phyloP scores from a whole-genome alignment of 2,797 vertebrate species.

The Myotis planiceps region DNA sequence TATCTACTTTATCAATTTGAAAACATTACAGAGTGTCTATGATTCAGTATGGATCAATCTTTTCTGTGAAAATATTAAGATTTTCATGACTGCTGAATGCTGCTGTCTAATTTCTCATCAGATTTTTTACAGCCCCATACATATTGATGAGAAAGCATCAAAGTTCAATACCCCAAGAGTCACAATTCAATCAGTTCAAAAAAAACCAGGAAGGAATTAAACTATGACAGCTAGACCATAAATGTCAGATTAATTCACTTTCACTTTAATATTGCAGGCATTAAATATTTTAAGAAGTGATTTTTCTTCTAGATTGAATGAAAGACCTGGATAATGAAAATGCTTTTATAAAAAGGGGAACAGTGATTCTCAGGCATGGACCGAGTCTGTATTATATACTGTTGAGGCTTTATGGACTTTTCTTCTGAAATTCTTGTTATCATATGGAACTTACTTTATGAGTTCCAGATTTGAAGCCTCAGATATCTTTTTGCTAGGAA shows the following conservation, averaged over 20 bases:
- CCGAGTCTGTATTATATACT: conserved; percentile 13
- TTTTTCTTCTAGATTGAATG: conserved; percentile 64
- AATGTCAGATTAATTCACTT: conserved; percentile 72
- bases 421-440: neutral
- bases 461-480: neutral
- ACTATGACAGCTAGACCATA: neutral
- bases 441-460: neutral
- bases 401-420: neutral
- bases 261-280: conserved; percentile 74
- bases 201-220: conserved; percentile 32
- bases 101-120: neutral
- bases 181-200: conserved; percentile 43
- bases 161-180: neutral
- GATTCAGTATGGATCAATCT: neutral
- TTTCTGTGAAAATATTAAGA: conserved; percentile 30
- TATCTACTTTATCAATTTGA: neutral
- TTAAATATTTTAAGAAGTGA: conserved; percentile 77
- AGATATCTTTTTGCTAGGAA: neutral
- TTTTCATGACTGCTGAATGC: neutral
- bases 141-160: neutral
- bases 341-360: conserved; percentile 63
- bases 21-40: neutral
- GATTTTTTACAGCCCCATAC: neutral
- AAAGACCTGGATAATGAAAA: conserved; percentile 38
- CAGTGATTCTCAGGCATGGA: neutral